Conservation (phyloP, 2,888 invertebrate genomes). For the Nemoura dubitans region DNA sequence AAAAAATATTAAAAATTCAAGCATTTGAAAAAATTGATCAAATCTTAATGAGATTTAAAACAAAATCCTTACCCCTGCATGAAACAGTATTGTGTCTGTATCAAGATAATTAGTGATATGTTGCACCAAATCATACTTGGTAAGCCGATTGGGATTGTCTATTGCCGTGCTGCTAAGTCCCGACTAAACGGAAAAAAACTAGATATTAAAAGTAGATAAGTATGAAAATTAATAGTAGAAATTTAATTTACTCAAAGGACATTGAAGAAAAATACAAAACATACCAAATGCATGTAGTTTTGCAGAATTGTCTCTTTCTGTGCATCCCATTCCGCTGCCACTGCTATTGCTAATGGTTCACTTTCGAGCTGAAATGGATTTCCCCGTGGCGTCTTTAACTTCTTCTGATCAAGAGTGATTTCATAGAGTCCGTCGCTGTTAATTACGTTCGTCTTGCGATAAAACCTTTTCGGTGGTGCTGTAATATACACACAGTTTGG, state of each 20-base stretch:
- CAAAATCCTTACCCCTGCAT: conserved; percentile 63
- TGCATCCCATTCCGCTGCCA: conserved; percentile 94
- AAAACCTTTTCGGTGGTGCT: conserved; percentile 74
- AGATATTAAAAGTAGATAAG: no score
- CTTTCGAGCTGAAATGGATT: conserved; percentile 69
- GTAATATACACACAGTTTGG: no score
- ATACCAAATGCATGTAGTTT: conserved; percentile 89
- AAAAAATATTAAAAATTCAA: no score
- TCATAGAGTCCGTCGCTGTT: conserved; percentile 79
- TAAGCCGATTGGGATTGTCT: conserved; percentile 90
- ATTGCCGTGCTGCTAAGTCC: conserved; percentile 88
- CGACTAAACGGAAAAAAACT: conserved; percentile 64
- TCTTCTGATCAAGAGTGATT: conserved; percentile 86
- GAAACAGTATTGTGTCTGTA: conserved; percentile 84
- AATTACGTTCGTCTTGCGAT: conserved; percentile 76
- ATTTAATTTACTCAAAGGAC: no score
- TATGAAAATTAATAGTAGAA: neutral
- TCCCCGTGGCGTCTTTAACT: conserved; percentile 90
- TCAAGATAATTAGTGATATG: conserved; percentile 82
- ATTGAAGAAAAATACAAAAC: neutral
- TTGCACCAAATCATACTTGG: conserved; percentile 77
- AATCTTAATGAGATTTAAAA: no score
- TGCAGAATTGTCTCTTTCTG: conserved; percentile 81
- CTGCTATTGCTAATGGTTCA: conserved; percentile 89
- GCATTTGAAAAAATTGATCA: no score